phyloP scores from a whole-genome alignment of 2,797 vertebrate species.

The Chelonia mydas region DNA sequence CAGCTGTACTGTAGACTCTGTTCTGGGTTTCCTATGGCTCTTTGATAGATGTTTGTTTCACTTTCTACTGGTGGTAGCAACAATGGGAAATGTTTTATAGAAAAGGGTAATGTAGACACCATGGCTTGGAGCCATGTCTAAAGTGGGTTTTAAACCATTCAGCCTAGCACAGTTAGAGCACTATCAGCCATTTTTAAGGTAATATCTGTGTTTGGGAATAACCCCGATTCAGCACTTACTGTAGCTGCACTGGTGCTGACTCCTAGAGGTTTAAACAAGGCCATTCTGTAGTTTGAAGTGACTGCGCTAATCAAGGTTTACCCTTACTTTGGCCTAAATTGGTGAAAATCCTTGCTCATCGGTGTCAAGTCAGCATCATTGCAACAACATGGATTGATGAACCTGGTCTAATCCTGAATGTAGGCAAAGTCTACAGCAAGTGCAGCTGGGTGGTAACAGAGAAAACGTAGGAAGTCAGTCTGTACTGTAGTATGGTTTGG shows the following conservation, averaged over 20 bases:
- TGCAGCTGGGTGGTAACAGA: neutral
- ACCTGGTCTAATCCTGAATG: neutral
- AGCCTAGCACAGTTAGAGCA: neutral
- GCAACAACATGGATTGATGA: neutral
- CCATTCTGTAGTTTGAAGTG: neutral
- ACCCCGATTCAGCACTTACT: neutral
- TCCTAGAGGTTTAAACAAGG: constrained; percentile 5
- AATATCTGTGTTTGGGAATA: constrained; percentile 6
- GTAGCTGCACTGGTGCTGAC: neutral
- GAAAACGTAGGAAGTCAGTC: neutral
- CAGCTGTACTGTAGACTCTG: neutral
- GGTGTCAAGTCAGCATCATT: rapidly evolving
- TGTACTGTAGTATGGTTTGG: neutral
- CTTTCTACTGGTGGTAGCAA: neutral
- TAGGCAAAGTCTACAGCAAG: neutral
- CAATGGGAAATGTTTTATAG: neutral
- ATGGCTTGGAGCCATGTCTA: neutral
- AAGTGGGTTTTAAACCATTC: neutral
- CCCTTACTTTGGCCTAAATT: neutral
- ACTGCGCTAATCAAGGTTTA: neutral
- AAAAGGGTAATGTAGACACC: neutral
- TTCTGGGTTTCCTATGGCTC: neutral
- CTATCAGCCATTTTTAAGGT: neutral
- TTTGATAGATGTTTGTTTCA: neutral
- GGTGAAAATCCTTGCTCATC: neutral